Evolutionary conservation across 2,113 vertebrate species (phyloP).

Genomic region (Myanophis thanlyinensis): DNA sequence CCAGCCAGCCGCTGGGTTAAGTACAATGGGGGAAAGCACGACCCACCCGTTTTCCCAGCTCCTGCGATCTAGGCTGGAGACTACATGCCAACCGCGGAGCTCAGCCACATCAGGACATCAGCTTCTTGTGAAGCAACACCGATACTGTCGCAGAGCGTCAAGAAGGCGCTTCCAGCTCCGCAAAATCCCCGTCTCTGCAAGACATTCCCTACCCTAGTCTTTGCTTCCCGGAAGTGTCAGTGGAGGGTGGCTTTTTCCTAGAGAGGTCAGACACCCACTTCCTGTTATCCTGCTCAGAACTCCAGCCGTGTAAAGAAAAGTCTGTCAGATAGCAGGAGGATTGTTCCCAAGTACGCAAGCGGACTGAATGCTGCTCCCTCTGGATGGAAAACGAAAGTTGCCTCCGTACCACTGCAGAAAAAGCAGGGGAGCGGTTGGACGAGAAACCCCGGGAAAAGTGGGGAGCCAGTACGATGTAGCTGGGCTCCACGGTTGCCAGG

Average conservation of each 20-base stretch:
- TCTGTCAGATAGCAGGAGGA: not conserved
- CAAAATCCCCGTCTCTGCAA: not conserved
- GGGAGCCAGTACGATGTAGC: not conserved
- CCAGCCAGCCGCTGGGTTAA: not conserved
- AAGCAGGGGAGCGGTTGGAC: not conserved
- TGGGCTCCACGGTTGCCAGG: not conserved
- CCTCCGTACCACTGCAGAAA: not conserved
- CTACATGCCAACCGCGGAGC: not conserved
- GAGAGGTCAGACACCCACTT: not conserved
- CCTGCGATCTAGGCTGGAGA: not conserved
- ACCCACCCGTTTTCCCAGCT: not conserved
- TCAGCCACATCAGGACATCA: not conserved
- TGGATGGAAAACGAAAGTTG: not conserved
- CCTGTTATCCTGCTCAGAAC: not conserved
- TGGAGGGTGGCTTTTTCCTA: not conserved
- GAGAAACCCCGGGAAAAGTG: not conserved
- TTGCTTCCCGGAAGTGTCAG: not conserved
- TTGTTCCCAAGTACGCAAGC: not conserved
- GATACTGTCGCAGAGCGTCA: not conserved
- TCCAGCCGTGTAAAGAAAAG: not conserved
- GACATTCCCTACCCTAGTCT: not conserved
- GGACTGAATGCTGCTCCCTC: not conserved
- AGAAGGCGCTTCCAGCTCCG: not conserved
- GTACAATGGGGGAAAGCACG: not conserved
- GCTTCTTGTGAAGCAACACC: not conserved